Conservation (phyloP, 2,797 vertebrate species). For the Eupleurogrammus muticus region DNA sequence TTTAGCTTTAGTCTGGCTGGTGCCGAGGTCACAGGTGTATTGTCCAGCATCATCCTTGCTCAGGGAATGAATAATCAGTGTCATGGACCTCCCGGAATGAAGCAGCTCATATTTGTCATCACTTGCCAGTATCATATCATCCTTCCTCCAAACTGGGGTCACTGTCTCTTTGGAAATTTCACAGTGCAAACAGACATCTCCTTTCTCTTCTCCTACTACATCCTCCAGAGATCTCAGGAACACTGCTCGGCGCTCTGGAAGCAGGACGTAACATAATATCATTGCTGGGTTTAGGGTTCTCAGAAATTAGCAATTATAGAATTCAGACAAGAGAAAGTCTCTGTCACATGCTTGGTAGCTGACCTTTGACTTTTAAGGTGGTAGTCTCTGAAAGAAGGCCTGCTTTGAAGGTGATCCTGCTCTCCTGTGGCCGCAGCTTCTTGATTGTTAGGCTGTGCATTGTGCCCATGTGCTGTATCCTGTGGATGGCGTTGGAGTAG, state of each 20-base stretch:
- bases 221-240: slow-evolving; percentile 94
- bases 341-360: slow-evolving; percentile 25
- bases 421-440: slow-evolving; percentile 86
- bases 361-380: slow-evolving; percentile 91
- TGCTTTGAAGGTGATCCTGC: slow-evolving; percentile 86
- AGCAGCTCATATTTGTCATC: slow-evolving; percentile 89
- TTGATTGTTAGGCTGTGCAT: slow-evolving; percentile 89
- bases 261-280: not conserved
- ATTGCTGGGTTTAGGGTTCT: not conserved
- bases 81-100: slow-evolving; percentile 84
- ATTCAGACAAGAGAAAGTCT: not conserved
- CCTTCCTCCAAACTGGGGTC: slow-evolving; percentile 91
- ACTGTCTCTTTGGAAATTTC: slow-evolving; percentile 91
- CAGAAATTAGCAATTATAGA: slow-evolving; percentile 8
- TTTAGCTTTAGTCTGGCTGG: slow-evolving; percentile 89
- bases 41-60: slow-evolving; percentile 88
- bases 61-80: slow-evolving; percentile 87
- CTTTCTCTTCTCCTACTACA: slow-evolving; percentile 86
- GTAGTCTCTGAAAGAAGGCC: slow-evolving; percentile 84
- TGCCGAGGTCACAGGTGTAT: slow-evolving; percentile 91
- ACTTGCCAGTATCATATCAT: slow-evolving; percentile 80
- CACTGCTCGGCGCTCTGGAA: slow-evolving; percentile 88
- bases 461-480: slow-evolving; percentile 88
- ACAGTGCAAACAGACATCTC: slow-evolving; percentile 87
- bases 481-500: slow-evolving; percentile 86